Conservation (phyloP, 92 coral and sea anemone genomes). For the Paragorgia papillata region DNA sequence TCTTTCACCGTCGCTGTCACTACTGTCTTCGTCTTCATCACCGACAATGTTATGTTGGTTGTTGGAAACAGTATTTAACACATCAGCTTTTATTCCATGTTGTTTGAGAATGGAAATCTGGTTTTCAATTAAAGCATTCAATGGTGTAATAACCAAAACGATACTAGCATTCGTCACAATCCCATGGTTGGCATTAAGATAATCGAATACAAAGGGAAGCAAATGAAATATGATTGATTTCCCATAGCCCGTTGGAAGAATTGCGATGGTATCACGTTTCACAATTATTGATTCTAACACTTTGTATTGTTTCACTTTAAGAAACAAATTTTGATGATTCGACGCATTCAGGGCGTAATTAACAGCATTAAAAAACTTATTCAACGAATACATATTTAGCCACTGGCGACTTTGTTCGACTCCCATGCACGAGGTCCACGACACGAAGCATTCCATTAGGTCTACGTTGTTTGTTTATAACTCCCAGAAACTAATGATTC, state of each 20-base stretch:
- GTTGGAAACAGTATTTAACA: slow-evolving; percentile 17
- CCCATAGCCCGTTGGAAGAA: slow-evolving; percentile 61
- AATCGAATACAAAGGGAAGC: slow-evolving; percentile 49
- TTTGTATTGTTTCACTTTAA: slow-evolving; percentile 52
- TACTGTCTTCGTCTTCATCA: slow-evolving; percentile 18
- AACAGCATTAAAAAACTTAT: slow-evolving; percentile 19
- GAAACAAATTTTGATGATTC: slow-evolving; percentile 34
- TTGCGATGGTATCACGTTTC: slow-evolving; percentile 50
- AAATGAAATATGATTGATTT: slow-evolving; percentile 59
- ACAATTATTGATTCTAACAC: slow-evolving; percentile 47
- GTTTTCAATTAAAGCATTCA: slow-evolving; percentile 49
- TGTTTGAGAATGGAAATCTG: slow-evolving; percentile 36
- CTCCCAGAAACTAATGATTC: too few relatives aligned
- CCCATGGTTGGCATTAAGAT: too few relatives aligned
- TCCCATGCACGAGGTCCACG: too few relatives aligned
- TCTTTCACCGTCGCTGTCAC: slow-evolving; percentile 18
- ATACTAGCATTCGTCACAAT: slow-evolving; percentile 11
- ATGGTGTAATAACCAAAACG: slow-evolving; percentile 45
- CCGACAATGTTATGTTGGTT: background rate
- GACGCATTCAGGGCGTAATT: slow-evolving; percentile 18
- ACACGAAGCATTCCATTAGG: too few relatives aligned
- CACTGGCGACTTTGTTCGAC: background rate
- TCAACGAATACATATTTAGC: slow-evolving; percentile 7
- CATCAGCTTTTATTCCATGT: slow-evolving; percentile 37
- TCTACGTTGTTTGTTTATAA: too few relatives aligned